phyloP scores from a whole-genome alignment of 2,113 vertebrate genomes.

The Onychostruthus taczanowskii region DNA sequence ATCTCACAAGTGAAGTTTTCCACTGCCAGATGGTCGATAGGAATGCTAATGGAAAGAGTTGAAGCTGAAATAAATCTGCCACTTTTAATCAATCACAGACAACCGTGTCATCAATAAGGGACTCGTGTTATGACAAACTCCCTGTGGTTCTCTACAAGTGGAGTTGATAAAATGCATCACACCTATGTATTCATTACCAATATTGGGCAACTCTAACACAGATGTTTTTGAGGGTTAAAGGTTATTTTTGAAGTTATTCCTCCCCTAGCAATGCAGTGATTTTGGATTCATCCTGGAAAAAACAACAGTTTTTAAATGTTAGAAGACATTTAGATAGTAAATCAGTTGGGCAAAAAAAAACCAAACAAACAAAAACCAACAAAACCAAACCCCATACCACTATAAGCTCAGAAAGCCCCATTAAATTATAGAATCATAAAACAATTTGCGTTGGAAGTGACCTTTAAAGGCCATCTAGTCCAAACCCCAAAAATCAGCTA shows the following conservation, averaged over 20 bases:
- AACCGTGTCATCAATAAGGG: conserved; percentile 57
- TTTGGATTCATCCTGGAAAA: background rate
- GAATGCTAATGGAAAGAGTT: conserved; percentile 70
- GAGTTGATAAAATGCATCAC: background rate
- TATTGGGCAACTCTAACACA: background rate
- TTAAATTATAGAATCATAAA: background rate
- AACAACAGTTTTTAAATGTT: background rate
- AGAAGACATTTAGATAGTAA: background rate
- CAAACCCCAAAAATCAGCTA: background rate
- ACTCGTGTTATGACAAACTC: conserved; percentile 41
- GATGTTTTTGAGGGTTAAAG: background rate
- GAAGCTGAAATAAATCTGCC: conserved; percentile 74
- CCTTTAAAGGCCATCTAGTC: background rate
- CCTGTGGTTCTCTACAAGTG: conserved; percentile 1
- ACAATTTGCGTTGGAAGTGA: background rate
- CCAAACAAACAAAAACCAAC: background rate
- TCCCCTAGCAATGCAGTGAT: background rate
- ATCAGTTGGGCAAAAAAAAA: background rate
- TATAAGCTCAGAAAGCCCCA: background rate
- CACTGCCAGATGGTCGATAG: conserved; percentile 69
- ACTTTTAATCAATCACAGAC: conserved; percentile 72
- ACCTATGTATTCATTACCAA: background rate
- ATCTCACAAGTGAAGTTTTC: conserved; percentile 50
- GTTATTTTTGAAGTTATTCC: background rate
- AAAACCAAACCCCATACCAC: fast-evolving